phyloP scores from a whole-genome alignment of 2,888 invertebrate species.

The Chironomus tentans region DNA sequence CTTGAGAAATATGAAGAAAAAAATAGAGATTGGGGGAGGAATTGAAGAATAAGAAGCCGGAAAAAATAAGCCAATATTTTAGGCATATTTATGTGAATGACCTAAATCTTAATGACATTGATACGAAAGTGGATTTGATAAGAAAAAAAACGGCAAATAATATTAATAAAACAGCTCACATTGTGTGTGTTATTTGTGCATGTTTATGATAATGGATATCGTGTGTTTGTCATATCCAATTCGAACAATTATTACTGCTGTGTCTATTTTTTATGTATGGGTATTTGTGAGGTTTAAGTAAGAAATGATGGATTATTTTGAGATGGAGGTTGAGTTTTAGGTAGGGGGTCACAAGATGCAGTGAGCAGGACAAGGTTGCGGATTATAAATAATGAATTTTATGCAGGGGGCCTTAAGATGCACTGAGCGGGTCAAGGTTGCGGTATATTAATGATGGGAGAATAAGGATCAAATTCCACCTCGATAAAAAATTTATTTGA shows the following conservation, averaged over 20 bases:
- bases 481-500: no score
- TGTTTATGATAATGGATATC: constrained; percentile 14
- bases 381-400: no score
- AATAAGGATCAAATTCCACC: no score
- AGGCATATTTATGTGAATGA: constrained; percentile 14
- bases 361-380: no score
- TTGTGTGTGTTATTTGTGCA: not conserved
- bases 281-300: not conserved
- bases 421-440: no score
- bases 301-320: no score
- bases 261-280: not conserved
- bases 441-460: no score
- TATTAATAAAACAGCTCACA: constrained; percentile 8
- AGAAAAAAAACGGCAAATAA: not conserved
- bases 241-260: not conserved
- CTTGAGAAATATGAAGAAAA: no score
- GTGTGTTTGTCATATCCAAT: constrained; percentile 13
- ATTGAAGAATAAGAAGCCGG: not conserved
- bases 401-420: no score
- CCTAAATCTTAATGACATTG: constrained; percentile 12
- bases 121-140: not conserved
- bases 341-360: no score
- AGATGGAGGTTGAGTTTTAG: no score
- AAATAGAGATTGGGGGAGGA: not conserved
- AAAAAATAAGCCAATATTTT: constrained; percentile 19